These are phyloP conservation scores for Argyresthia goedartella DNA, from an alignment of 2,888 invertebrate species.

Conservation along the genomic window DNA sequence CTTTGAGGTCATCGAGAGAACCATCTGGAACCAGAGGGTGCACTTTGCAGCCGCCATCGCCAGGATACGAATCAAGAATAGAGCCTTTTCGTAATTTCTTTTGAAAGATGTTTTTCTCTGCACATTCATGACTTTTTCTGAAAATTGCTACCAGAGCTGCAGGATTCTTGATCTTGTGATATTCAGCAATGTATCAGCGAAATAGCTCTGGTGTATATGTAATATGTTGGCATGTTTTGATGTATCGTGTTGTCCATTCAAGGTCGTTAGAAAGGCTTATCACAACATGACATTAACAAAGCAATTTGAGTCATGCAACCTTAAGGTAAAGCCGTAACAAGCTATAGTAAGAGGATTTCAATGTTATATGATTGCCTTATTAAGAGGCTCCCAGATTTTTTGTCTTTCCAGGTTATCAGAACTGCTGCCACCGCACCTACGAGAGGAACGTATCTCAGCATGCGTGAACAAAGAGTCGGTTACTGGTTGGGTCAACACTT, in stretches of 20 bases:
- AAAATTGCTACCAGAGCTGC: not conserved
- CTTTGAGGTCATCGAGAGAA: conserved; percentile 70
- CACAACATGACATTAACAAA: too few species aligned
- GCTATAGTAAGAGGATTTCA: too few species aligned
- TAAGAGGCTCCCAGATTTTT: too few species aligned
- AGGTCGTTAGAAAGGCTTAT: too few species aligned
- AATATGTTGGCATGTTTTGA: too few species aligned
- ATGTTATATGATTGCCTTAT: too few species aligned
- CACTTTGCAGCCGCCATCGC: conserved; percentile 83
- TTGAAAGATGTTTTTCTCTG: not conserved
- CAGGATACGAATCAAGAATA: conserved; percentile 79
- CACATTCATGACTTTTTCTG: not conserved
- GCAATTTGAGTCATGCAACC: too few species aligned
- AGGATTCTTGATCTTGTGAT: not conserved
- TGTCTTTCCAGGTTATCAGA: conserved; percentile 63
- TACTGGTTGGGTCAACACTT: conserved; percentile 86
- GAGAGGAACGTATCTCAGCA: conserved; percentile 76
- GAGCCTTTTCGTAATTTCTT: conserved; percentile 71
- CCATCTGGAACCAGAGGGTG: conserved; percentile 75
- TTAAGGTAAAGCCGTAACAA: too few species aligned
- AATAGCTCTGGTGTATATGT: too few species aligned
- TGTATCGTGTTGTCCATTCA: too few species aligned
- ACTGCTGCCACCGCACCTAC: conserved; percentile 78
- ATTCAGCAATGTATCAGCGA: not conserved
- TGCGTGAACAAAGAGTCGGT: conserved; percentile 68